Percentiles rank a stretch among this genome's conserved stretches.
phyloP scores from a whole-genome alignment of 2,113 vertebrate species.

The Eclectus roratus region DNA sequence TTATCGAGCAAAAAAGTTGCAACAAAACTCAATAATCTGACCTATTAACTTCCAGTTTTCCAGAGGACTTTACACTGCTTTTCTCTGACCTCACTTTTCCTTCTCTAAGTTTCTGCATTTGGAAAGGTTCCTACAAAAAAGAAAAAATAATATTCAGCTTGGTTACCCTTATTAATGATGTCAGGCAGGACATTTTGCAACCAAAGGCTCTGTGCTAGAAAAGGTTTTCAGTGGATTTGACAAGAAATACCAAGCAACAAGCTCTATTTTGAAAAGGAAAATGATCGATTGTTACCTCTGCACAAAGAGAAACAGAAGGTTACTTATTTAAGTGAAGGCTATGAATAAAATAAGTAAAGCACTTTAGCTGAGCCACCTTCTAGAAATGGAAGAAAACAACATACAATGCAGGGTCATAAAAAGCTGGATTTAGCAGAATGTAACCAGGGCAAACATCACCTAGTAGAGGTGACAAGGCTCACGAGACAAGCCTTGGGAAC shows the following conservation, averaged over 20 bases:
- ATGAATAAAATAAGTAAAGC: slow-evolving; percentile 1
- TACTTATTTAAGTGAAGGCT: slow-evolving; percentile 3
- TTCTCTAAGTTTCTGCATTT: not conserved
- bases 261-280: slow-evolving; percentile 36
- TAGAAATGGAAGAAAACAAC: not conserved
- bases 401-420: not conserved
- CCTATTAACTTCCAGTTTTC: not conserved
- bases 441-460: not conserved
- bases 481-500: not conserved
- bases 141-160: not conserved
- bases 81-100: not conserved
- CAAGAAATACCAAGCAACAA: slow-evolving; percentile 7
- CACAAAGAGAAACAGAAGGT: not conserved
- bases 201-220: not conserved
- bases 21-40: not conserved
- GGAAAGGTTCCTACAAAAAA: not conserved
- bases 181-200: not conserved
- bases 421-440: not conserved
- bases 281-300: not conserved
- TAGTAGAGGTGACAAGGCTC: not conserved
- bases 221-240: not conserved
- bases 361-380: not conserved
- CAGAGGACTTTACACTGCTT: not conserved
- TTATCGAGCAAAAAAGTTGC: not conserved
- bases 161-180: slow-evolving; percentile 23